phyloP scores from a whole-genome alignment of 2,888 invertebrate species.

The Macropis europaea region DNA sequence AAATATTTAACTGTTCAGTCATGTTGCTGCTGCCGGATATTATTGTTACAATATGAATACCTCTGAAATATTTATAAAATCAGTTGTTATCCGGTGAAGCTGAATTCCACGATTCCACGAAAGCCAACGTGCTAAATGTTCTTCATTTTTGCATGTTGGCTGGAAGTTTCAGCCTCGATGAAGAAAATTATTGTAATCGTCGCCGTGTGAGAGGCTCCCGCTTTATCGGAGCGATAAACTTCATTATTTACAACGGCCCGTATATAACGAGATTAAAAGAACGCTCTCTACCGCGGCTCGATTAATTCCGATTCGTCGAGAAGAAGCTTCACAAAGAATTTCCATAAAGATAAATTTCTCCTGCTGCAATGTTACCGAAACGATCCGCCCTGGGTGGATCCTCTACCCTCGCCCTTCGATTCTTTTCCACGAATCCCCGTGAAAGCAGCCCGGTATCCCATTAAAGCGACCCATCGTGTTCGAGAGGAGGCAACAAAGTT shows the following conservation, averaged over 20 bases:
- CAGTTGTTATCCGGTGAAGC: no score
- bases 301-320: conserved; percentile 21
- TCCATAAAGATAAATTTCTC: conserved; percentile 46
- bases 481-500: conserved; percentile 29
- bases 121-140: no score
- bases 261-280: conserved; percentile 33
- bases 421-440: conserved; percentile 23
- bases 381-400: conserved; percentile 32
- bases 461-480: conserved; percentile 34
- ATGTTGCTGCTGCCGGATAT: no score
- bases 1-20: no score
- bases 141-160: no score
- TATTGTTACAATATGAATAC: no score
- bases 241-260: conserved; percentile 29
- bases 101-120: no score
- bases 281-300: not conserved
- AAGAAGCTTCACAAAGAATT: conserved; percentile 20
- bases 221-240: conserved; percentile 38
- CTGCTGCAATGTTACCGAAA: conserved; percentile 18
- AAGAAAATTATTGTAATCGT: conserved; percentile 21
- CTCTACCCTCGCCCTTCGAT: not conserved
- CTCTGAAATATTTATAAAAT: no score
- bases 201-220: no score
- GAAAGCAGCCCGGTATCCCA: conserved; percentile 16
- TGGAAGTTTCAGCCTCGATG: not conserved